Evolutionary conservation across 2,888 invertebrate species (phyloP), one percentile per base, ranked within the genome.

Genomic region (Dasypolia templi): DNA sequence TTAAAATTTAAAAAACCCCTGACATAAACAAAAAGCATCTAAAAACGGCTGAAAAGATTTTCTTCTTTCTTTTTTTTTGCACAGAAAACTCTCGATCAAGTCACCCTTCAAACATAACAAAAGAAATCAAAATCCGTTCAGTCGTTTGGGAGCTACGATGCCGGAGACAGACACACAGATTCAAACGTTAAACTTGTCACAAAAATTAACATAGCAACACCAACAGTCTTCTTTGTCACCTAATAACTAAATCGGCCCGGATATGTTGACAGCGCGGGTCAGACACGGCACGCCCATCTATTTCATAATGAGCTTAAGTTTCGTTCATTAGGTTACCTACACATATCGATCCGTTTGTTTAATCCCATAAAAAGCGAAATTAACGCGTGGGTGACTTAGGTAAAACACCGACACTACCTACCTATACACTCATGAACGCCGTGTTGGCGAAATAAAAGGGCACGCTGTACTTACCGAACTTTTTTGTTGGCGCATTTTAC

Each of bases 281-380:
- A 35, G 19, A 29, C 46, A 29, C 39, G 81, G 53, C 87, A 81
- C 88, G 35, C 90, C 89, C 79, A 32, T 58, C 87, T 83, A 87
- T 88, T 90, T 88, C 87, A 90, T 89, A 88, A 89, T 80, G 84
- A 81, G 85, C 85, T 90, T 84, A 79, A 84, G 87, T 89, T 87
- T 88, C 91, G 75, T 85, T 82, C 85, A 87, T 89, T 84, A 87
- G 67, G 69, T 81, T 71, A 82, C 82, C 67, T 69, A 73, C 72
- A 66, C 58, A 65, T 26, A 67, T 77, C 49, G 77, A 84, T 46
- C 61, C 19, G 63, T 82, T 80, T 81, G 65, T 72, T 77, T 69
- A 71, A 70, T 68, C 71, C 51, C 22, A 61, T 67, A 69, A 75
- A 59, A 55, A 39, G 17, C 51, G 69, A 12, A 46, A 58, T 63